Evolutionary conservation across 2,888 invertebrate genomes (phyloP).

Genomic region (Ypsolopha sequella): DNA sequence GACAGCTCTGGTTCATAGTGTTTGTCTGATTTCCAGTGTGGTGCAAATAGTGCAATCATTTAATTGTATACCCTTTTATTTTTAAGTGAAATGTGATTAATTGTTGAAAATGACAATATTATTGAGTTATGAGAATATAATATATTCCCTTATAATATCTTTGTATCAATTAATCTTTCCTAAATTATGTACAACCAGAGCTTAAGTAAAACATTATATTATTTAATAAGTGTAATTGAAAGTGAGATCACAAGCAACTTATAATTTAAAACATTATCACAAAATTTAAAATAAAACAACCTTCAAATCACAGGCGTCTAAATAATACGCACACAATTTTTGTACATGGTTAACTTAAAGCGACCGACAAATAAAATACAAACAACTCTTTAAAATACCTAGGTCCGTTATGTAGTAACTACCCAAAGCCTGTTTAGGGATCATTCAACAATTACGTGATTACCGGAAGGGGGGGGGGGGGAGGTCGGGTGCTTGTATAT

Average conservation of each 20-base stretch:
- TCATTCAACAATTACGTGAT: too few relatives aligned
- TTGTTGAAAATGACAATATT: constrained; percentile 48
- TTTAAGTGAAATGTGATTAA: constrained; percentile 44
- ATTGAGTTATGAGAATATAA: constrained; percentile 45
- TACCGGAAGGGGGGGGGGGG: too few relatives aligned
- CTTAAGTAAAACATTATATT: not conserved
- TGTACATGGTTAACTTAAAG: constrained; percentile 12
- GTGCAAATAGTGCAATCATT: constrained; percentile 36
- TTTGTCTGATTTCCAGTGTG: constrained; percentile 12
- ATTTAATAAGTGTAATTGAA: not conserved
- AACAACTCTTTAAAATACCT: too few relatives aligned
- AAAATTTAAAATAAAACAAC: constrained; percentile 6
- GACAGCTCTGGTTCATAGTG: too few relatives aligned
- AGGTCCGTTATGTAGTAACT: too few relatives aligned
- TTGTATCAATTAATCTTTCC: not conserved
- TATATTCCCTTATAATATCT: constrained; percentile 14
- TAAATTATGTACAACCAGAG: not conserved
- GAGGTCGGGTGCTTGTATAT: too few relatives aligned
- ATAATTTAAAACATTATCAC: constrained; percentile 42
- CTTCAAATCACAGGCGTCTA: constrained; percentile 14
- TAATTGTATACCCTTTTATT: constrained; percentile 16
- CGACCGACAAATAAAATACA: too few relatives aligned
- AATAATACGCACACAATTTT: constrained; percentile 17
- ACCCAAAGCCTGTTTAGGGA: too few relatives aligned
- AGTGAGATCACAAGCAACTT: constrained; percentile 61